Evolutionary conservation across 2,113 vertebrate species (phyloP).

Genomic region (Cathartes aura): DNA sequence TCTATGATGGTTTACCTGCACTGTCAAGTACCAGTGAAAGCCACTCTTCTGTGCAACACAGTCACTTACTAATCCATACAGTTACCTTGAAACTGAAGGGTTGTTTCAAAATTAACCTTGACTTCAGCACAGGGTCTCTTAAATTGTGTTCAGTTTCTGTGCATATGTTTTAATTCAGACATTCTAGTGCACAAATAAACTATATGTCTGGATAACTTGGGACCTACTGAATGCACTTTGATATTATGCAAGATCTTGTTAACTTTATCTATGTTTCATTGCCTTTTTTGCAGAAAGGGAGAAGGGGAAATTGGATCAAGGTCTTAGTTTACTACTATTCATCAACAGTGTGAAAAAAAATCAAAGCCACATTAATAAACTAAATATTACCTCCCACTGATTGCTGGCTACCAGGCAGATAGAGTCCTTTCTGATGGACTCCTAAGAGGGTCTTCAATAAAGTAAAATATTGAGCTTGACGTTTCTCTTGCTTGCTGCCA

Average conservation of each 20-base stretch:
- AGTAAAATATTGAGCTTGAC: constrained; percentile 77
- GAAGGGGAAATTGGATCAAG: constrained; percentile 72
- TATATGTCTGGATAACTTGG: constrained; percentile 52
- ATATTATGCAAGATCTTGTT: constrained; percentile 77
- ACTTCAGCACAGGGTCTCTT: constrained; percentile 4
- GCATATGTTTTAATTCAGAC: constrained; percentile 40
- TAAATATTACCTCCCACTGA: constrained; percentile 78
- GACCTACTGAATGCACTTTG: constrained; percentile 61
- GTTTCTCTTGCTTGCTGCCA: constrained; percentile 75
- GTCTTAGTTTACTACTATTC: constrained; percentile 63
- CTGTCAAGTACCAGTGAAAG: constrained; percentile 37
- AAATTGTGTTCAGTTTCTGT: not conserved
- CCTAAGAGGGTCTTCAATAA: constrained; percentile 80
- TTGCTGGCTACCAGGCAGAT: constrained; percentile 66
- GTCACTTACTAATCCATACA: constrained; percentile 1
- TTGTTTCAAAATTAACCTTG: constrained; percentile 56
- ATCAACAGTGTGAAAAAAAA: constrained; percentile 63
- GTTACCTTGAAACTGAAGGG: constrained; percentile 47
- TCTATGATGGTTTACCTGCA: not conserved
- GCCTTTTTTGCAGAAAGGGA: constrained; percentile 54
- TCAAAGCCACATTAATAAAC: constrained; percentile 79
- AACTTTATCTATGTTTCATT: constrained; percentile 74
- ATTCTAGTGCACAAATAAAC: constrained; percentile 44
- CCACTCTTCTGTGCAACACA: constrained; percentile 2
- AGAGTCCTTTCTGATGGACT: constrained; percentile 72